Evolutionary conservation across 2,888 invertebrate species (phyloP).

Genomic region (Lumbricus terrestris): DNA sequence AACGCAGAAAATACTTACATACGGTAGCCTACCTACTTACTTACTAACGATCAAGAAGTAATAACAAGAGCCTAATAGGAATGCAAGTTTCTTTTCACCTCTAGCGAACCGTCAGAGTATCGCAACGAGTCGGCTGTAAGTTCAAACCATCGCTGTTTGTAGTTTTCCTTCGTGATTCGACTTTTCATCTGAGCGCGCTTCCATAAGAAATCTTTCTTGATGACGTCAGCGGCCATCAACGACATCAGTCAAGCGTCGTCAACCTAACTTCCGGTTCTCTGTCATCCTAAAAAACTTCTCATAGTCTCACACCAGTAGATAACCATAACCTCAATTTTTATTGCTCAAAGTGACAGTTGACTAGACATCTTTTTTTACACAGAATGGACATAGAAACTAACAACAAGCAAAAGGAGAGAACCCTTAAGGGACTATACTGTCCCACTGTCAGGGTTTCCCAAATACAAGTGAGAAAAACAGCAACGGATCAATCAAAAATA

Average conservation of each 20-base stretch:
- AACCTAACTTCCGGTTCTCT: not conserved
- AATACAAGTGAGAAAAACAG: no score
- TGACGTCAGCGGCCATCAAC: slow-evolving; percentile 35
- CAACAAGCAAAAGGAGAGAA: no score
- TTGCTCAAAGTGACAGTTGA: no score
- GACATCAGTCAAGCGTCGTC: not conserved
- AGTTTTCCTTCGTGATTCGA: slow-evolving; percentile 34
- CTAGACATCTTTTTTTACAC: no score
- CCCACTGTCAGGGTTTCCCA: no score
- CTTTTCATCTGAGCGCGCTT: slow-evolving; percentile 35
- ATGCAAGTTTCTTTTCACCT: not conserved
- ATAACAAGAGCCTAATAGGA: not conserved
- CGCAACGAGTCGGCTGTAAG: slow-evolving; percentile 27
- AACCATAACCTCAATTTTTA: no score
- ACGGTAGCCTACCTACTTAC: no score
- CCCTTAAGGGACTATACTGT: no score
- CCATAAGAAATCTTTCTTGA: slow-evolving; percentile 36
- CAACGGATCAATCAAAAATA: no score
- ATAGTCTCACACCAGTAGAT: not conserved
- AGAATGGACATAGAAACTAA: no score
- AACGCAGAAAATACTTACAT: no score
- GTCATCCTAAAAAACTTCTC: not conserved
- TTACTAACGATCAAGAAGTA: not conserved
- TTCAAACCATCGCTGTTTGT: slow-evolving; percentile 37
- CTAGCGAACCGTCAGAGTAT: slow-evolving; percentile 28